Base-by-base conservation (phyloP, 2,113 vertebrate species). In the Thryonomys swinderianus region DNA sequence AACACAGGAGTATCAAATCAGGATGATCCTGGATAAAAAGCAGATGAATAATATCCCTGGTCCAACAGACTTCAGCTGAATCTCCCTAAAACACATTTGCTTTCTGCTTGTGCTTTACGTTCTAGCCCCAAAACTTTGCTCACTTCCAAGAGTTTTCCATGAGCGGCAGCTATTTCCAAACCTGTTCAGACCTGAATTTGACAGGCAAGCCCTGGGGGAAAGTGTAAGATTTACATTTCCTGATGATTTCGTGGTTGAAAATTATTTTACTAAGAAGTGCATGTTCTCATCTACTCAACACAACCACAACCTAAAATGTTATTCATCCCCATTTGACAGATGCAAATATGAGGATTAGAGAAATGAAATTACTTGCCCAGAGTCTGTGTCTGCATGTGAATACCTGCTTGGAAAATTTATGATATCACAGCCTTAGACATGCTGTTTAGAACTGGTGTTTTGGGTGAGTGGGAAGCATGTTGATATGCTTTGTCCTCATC, bases 161-260 rank as follows among this genome's bases (percentile, higher is more conserved):
- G 45, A 42, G 12, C 8, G 85, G 7, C 5, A 30, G 1, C 21
- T 9, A 3, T 89, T 62, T 64, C 10, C 18, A 11, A 66, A 32
- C 61, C 10, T 57, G 3, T 64, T 51, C 23, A 48, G 23, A 57
- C n/a, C 34, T 90, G n/a, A 74, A 88, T 20, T 57, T 45, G 25
- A 34, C 12, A 6, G 27, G 12, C 8, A 23, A 17, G 3, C 11
- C 2, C 3, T 57, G 0, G n/a, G 4, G 25, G 53, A 27, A 67
- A 16, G 17, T 0, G 25, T 55, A n/a, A 48, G 53, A 57, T 30
- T 14, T n/a, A 20, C 88, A 78, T 2, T n/a, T 55, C 59, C 4
- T 4, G 40, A 37, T 30, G 0, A 1, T 34, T 71, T 14, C n/a
- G 32, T 42, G 64, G 7, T 53, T 89, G 37, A 10, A 7, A 40